Base-by-base conservation (phyloP, 2,113 vertebrate genomes). In the Arenaria interpres region DNA sequence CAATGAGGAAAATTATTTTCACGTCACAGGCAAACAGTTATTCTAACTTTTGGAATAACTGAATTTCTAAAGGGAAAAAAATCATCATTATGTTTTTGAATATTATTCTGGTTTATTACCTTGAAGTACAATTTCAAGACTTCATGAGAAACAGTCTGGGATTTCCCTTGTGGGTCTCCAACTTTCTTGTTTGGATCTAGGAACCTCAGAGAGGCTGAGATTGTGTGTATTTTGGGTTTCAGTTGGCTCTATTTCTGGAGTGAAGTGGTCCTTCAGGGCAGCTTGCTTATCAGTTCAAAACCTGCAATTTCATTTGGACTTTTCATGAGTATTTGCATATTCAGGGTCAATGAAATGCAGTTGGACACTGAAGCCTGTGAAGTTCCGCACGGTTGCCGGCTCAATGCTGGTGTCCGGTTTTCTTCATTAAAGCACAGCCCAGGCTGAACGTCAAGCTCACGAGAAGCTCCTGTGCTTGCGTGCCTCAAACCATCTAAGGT, bases 51-150 rank as follows among this genome's bases (percentile, higher is more conserved):
- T 12, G 9, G 53, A 83, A 56, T 59, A 75, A 81, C 8, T 62
- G 50, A 63, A 69, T 68, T 68, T n/a, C 46, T 35, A 33, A 4
- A 3, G 17, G 3, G 3, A 4, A 12, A 0, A 6, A 6, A 33
- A 25, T 18, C 19, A 24, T 24, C 7, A 9, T 56, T 28, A 27
- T n/a, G 8, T 7, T 75, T 85, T 84, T 68, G 15, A 57, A 25
- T 59, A 48, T 51, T 45, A 30, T 15, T 73, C 19, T 92, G 18
- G 7, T 79, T 79, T 68, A 18, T 85, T 82, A 35, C 72, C 16
- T 77, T 1, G 0, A 86, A 81, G 46, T 56, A 75, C 30, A 51
- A 39, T 82, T 87, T 37, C 1, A 19, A 43, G 23, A 43, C 23
- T 92, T 85, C 7, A 41, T 41, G 53, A 35, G 22, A 75, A 76